Percentiles rank a stretch among this genome's conserved stretches.
These are phyloP conservation scores for Eupithecia insigniata DNA, from an alignment of 2,888 invertebrate genomes.

Conservation along the genomic window DNA sequence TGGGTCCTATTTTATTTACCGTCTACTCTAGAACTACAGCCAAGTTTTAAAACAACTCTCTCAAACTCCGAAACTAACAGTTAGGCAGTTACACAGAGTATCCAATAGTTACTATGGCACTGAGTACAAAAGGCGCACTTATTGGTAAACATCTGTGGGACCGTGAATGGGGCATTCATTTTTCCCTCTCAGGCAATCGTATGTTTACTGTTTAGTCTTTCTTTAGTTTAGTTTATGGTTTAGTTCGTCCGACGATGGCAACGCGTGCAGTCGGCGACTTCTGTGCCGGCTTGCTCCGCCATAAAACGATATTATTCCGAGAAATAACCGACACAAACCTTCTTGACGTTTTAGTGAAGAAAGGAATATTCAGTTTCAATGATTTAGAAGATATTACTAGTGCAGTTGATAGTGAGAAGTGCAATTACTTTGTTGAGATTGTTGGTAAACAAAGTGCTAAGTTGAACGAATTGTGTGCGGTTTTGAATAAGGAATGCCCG, in stretches of 20 bases:
- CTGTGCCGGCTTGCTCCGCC: conserved; percentile 85
- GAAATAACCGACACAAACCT: conserved; percentile 86
- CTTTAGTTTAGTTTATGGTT: conserved; percentile 19
- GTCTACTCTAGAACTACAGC: not conserved
- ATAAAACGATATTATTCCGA: conserved; percentile 85
- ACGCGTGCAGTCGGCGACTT: conserved; percentile 76
- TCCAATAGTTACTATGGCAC: conserved; percentile 12
- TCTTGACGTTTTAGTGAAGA: conserved; percentile 86
- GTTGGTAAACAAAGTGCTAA: conserved; percentile 86
- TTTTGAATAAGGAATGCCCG: conserved; percentile 86
- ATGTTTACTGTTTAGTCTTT: no score
- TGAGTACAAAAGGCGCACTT: conserved; percentile 25
- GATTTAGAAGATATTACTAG: conserved; percentile 84
- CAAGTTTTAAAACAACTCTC: not conserved
- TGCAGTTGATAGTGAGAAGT: conserved; percentile 80
- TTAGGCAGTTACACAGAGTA: not conserved
- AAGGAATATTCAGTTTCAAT: conserved; percentile 85
- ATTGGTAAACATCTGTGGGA: conserved; percentile 37
- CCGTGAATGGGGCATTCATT: conserved; percentile 47
- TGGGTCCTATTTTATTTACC: not conserved
- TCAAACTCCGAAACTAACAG: not conserved
- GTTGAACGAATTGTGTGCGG: conserved; percentile 85
- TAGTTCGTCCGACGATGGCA: conserved; percentile 78
- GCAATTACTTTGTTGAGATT: conserved; percentile 85
- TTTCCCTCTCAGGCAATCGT: not conserved